phyloP scores from a whole-genome alignment of 2,888 invertebrate genomes.

The Drosophila colorata region DNA sequence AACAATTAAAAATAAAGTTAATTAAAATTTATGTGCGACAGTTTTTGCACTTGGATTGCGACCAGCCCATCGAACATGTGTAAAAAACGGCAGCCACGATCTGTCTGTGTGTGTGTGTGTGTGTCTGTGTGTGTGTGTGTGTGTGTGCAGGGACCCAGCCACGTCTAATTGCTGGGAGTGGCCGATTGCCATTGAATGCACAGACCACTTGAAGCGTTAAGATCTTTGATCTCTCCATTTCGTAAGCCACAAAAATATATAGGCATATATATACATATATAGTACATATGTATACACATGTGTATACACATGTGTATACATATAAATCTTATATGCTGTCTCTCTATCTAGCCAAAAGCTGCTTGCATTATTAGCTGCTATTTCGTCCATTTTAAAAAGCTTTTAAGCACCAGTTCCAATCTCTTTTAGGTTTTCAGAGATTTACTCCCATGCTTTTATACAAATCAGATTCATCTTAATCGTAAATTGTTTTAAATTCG shows the following conservation, averaged over 20 bases:
- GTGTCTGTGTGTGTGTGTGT: conserved; percentile 2
- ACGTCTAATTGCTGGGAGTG: conserved; percentile 77
- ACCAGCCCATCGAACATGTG: conserved; percentile 54
- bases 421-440: too few relatives aligned
- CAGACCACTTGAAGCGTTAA: conserved; percentile 50
- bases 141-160: conserved; percentile 42
- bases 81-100: conserved; percentile 31
- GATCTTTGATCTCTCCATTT: conserved; percentile 60
- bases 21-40: conserved; percentile 83
- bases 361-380: too few relatives aligned
- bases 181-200: conserved; percentile 42
- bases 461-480: too few relatives aligned
- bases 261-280: too few relatives aligned
- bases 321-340: too few relatives aligned
- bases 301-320: too few relatives aligned
- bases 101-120: neutral
- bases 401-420: too few relatives aligned
- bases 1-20: conserved; percentile 82
- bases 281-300: too few relatives aligned
- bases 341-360: too few relatives aligned
- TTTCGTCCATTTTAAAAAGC: too few relatives aligned
- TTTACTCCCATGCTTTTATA: too few relatives aligned
- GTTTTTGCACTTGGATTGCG: conserved; percentile 69
- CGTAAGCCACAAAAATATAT: neutral
- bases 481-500: too few relatives aligned